A percentile compares a stretch with the other conserved stretches of the same genome.
Evolutionary conservation across 92 coral and sea anemone genomes (phyloP).

Genomic region (Epizoanthus fatuus): DNA sequence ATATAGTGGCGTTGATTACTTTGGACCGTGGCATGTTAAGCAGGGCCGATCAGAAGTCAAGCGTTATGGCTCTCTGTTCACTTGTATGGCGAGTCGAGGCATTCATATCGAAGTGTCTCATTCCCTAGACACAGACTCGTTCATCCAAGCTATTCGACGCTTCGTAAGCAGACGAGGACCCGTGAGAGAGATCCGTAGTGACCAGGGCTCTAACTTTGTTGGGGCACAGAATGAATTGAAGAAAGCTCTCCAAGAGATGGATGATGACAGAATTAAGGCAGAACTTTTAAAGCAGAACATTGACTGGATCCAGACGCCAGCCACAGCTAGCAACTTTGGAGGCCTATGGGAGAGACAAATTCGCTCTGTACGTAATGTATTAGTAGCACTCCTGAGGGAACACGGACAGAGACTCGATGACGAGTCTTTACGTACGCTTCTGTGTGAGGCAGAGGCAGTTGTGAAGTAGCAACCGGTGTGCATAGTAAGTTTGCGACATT

Average conservation of each 20-base stretch:
- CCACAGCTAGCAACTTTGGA: constrained; percentile 61
- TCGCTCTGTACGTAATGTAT: constrained; percentile 53
- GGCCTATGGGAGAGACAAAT: constrained; percentile 69
- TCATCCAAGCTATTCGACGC: constrained; percentile 25
- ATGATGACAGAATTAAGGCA: constrained; percentile 37
- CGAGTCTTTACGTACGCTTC: constrained; percentile 47
- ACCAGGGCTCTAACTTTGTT: constrained; percentile 40
- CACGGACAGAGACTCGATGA: constrained; percentile 52
- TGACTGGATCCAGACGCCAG: constrained; percentile 61
- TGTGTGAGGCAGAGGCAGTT: constrained; percentile 63
- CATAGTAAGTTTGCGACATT: too few species aligned
- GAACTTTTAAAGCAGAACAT: constrained; percentile 55
- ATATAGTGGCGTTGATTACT: constrained; percentile 40
- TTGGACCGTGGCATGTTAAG: constrained; percentile 27
- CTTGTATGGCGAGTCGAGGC: constrained; percentile 24
- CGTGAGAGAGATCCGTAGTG: background rate
- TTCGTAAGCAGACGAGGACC: constrained; percentile 24
- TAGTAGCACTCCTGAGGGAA: constrained; percentile 52
- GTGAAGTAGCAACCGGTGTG: constrained; percentile 13
- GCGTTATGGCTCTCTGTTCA: constrained; percentile 12
- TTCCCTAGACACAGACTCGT: constrained; percentile 42
- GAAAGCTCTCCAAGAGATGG: constrained; percentile 9
- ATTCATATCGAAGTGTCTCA: constrained; percentile 29
- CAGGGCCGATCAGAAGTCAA: constrained; percentile 41
- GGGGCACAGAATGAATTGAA: constrained; percentile 23